Conservation (phyloP, 2,797 vertebrate genomes). For the Gymnocypris eckloni region DNA sequence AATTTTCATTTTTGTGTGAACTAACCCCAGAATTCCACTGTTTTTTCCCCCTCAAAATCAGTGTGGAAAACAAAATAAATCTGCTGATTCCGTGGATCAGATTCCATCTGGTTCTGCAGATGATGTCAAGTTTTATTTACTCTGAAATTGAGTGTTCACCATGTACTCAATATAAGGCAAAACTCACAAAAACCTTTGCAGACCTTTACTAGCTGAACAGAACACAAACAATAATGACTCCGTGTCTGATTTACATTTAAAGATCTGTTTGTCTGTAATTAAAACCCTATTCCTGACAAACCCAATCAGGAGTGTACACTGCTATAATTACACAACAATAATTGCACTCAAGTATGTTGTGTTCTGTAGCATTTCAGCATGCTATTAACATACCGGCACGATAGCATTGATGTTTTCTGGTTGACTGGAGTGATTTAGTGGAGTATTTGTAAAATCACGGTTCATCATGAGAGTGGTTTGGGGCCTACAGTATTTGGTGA, state of each 20-base stretch:
- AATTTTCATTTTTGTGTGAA: background rate
- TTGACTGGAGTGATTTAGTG: slow-evolving; percentile 75
- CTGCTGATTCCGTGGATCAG: background rate
- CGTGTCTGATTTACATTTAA: slow-evolving; percentile 35
- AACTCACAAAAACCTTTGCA: background rate
- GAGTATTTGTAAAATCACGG: slow-evolving; percentile 75
- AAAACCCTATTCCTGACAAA: slow-evolving; percentile 79
- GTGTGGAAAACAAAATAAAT: background rate
- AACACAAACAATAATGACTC: slow-evolving; percentile 45
- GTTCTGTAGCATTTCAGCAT: slow-evolving; percentile 64
- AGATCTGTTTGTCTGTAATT: slow-evolving; percentile 75
- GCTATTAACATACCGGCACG: slow-evolving; percentile 74
- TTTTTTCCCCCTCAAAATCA: background rate
- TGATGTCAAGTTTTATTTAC: background rate
- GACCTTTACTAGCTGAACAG: slow-evolving; percentile 27
- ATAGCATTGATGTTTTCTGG: slow-evolving; percentile 74
- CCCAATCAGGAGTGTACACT: slow-evolving; percentile 71
- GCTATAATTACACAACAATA: slow-evolving; percentile 69
- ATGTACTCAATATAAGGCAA: background rate
- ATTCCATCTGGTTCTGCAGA: background rate
- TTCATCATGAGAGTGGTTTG: slow-evolving; percentile 75
- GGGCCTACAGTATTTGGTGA: slow-evolving; percentile 60
- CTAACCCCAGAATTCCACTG: background rate
- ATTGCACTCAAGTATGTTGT: slow-evolving; percentile 73
- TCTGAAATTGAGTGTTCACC: background rate